These are phyloP conservation scores for Acronicta leporina DNA, from an alignment of 2,888 invertebrate genomes.

Conservation along the genomic window DNA sequence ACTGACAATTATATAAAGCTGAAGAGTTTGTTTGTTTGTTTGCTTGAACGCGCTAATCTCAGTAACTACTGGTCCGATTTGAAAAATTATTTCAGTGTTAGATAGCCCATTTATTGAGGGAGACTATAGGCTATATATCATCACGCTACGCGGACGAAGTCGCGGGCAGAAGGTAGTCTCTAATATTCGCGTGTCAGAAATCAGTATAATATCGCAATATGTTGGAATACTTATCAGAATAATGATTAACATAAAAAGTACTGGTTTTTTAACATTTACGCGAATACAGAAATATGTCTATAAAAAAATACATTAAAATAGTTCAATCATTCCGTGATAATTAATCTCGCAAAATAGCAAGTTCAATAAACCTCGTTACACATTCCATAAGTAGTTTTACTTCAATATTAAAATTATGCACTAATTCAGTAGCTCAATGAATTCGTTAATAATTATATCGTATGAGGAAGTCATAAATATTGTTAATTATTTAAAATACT, in stretches of 20 bases:
- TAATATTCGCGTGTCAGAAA: too few species aligned
- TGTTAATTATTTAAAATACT: constrained; percentile 45
- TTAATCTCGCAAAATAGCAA: background rate
- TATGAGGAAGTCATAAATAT: constrained; percentile 55
- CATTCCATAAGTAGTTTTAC: constrained; percentile 1
- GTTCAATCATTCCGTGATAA: background rate
- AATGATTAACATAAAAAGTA: background rate
- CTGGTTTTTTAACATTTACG: background rate
- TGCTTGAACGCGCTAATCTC: too few species aligned
- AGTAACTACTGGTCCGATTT: too few species aligned
- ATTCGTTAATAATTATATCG: constrained; percentile 16
- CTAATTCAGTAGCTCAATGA: constrained; percentile 34
- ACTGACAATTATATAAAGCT: too few species aligned
- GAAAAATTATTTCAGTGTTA: too few species aligned
- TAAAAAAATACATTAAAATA: background rate
- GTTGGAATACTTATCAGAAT: background rate
- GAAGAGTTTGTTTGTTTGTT: too few species aligned
- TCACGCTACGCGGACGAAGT: too few species aligned
- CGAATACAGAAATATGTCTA: background rate
- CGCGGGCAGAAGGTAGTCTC: too few species aligned
- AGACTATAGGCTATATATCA: too few species aligned
- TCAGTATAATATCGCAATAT: background rate
- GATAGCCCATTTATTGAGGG: too few species aligned
- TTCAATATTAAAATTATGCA: constrained; percentile 46
- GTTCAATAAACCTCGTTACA: background rate